Conservation (phyloP, 2,888 invertebrate species). For the Ormyrus labotus region DNA sequence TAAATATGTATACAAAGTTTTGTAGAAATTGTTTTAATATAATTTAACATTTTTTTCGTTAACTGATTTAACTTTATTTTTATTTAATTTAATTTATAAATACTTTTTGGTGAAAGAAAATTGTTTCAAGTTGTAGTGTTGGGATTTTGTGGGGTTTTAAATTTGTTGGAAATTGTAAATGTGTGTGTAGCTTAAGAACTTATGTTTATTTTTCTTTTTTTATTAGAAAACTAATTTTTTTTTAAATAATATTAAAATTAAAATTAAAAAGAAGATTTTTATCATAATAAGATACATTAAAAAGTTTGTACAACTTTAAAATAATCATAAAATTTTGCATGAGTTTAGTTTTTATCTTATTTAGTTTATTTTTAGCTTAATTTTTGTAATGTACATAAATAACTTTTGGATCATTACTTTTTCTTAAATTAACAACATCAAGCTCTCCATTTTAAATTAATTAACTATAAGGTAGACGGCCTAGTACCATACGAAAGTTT, state of each 20-base stretch:
- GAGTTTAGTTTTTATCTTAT: background rate
- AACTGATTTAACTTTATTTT: background rate
- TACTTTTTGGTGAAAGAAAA: background rate
- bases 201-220: background rate
- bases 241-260: background rate
- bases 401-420: no score
- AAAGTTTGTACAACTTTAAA: no score
- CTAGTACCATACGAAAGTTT: no score
- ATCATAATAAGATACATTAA: no score
- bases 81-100: background rate
- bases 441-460: no score
- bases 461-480: no score
- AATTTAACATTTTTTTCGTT: background rate
- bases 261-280: background rate
- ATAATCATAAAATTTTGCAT: no score
- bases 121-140: background rate
- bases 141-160: background rate
- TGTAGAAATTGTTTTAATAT: background rate
- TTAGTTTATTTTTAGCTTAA: no score
- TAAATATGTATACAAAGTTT: slow-evolving; percentile 11
- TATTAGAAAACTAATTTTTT: background rate
- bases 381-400: no score
- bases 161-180: background rate
- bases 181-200: background rate
- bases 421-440: no score